These are phyloP conservation scores for Struthio camelus DNA, from an alignment of 2,113 vertebrate species.

Conservation along the genomic window DNA sequence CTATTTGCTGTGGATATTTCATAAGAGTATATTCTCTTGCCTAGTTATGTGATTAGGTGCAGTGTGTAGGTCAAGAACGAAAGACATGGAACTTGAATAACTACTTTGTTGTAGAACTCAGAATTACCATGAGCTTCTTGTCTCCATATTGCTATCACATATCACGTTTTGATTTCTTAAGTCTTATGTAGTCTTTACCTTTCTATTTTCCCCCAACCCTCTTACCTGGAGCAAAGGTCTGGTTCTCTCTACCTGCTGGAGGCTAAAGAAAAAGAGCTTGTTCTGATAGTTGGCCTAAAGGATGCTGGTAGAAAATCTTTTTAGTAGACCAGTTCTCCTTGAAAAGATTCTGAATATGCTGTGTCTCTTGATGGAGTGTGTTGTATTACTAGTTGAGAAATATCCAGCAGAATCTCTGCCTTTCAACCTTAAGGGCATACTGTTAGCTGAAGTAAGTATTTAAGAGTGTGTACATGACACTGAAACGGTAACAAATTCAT, in stretches of 20 bases:
- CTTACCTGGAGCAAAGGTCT: neutral
- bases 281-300: neutral
- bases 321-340: neutral
- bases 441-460: neutral
- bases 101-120: neutral
- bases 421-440: conserved; percentile 34
- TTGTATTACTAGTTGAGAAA: neutral
- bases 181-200: neutral
- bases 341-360: neutral
- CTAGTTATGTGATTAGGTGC: neutral
- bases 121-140: neutral
- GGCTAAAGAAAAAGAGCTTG: neutral
- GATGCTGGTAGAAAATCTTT: neutral
- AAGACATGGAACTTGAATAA: neutral
- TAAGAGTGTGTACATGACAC: neutral
- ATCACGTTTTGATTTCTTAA: neutral
- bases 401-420: neutral
- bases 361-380: neutral
- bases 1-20: neutral
- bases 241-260: neutral
- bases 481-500: neutral
- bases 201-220: neutral
- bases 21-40: neutral
- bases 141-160: neutral
- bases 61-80: neutral